A percentile compares a stretch with the other conserved stretches of the same genome.
Conservation (phyloP, 2,888 invertebrate species). For the Chrysolina oricalcia region DNA sequence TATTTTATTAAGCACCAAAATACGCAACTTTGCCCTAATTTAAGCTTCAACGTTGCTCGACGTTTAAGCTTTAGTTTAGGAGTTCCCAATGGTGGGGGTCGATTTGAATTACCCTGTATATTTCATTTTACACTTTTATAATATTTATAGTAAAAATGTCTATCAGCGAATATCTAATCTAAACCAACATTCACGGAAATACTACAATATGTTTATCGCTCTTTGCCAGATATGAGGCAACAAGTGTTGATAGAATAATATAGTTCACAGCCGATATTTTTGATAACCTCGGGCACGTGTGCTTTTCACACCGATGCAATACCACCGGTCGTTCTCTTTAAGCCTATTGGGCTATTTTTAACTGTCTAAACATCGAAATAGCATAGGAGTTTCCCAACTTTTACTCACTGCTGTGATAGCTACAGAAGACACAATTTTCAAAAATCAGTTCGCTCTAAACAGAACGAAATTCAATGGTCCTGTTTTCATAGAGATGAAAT, state of each 20-base stretch:
- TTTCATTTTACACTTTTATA: neutral
- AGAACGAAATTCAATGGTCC: neutral
- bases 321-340: neutral
- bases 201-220: neutral
- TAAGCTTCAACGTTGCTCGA: too few species aligned
- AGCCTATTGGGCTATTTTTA: neutral
- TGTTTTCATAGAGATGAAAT: too few species aligned
- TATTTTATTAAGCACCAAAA: too few species aligned
- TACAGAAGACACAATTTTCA: neutral
- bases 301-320: neutral
- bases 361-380: slow-evolving; percentile 1
- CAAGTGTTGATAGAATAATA: neutral
- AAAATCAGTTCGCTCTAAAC: neutral
- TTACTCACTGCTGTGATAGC: neutral
- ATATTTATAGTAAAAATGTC: neutral
- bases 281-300: neutral
- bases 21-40: too few species aligned
- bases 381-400: neutral
- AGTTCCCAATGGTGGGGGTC: too few species aligned
- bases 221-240: slow-evolving; percentile 14
- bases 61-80: too few species aligned
- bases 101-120: too few species aligned
- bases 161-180: neutral
- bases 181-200: neutral
- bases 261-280: neutral